Conservation (phyloP, 1,140 invertebrate genomes). For the Anastrepha obliqua region DNA sequence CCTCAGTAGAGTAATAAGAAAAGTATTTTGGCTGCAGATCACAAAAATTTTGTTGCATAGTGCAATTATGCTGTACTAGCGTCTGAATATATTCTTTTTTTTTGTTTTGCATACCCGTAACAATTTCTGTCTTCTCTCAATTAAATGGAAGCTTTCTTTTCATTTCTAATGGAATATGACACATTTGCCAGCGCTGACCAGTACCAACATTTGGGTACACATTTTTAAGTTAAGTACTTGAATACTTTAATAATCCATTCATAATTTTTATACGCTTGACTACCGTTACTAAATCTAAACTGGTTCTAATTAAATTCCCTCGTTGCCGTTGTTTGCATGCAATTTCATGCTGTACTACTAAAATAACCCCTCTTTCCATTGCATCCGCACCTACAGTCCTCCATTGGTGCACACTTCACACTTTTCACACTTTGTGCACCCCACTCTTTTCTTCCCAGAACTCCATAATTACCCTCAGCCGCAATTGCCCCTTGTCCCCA, state of each 20-base stretch:
- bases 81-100: background rate
- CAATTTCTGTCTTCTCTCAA: background rate
- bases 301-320: conserved; percentile 37
- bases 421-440: background rate
- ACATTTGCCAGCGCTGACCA: background rate
- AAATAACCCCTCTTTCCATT: background rate
- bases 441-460: background rate
- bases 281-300: conserved; percentile 10
- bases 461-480: background rate
- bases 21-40: too few relatives aligned
- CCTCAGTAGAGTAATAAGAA: too few relatives aligned
- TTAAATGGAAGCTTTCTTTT: conserved; percentile 44
- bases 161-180: conserved; percentile 48
- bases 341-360: background rate
- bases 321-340: conserved; percentile 30
- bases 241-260: background rate
- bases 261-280: background rate
- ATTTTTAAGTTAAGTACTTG: background rate
- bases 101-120: background rate
- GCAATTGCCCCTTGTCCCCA: background rate
- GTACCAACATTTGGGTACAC: background rate
- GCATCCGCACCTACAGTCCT: background rate
- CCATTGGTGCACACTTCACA: background rate
- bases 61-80: background rate
- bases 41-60: background rate